Evolutionary conservation across 2,888 invertebrate genomes (phyloP).

Genomic region (Xanthorhoe spadicearia): DNA sequence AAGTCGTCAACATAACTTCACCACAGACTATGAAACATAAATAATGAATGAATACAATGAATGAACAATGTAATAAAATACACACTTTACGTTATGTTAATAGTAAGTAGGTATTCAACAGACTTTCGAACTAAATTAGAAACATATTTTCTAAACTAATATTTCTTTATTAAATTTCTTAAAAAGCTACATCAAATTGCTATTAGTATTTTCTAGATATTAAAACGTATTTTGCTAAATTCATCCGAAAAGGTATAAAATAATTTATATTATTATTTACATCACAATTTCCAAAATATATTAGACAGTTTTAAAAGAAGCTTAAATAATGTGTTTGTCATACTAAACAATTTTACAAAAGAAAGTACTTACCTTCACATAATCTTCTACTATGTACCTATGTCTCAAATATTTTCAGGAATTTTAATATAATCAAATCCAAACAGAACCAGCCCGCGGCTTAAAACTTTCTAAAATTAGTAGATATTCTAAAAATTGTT

Average conservation of each 20-base stretch:
- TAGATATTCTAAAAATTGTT: background rate
- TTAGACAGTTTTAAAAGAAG: background rate
- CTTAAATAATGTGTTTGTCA: background rate
- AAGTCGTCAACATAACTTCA: constrained; percentile 1
- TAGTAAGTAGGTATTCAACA: background rate
- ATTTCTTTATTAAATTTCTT: constrained; percentile 4
- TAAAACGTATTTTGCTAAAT: constrained; percentile 4
- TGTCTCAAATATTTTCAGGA: background rate
- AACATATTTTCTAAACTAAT: background rate
- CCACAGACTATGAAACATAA: constrained; percentile 4
- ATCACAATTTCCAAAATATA: background rate
- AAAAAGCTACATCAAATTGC: constrained; percentile 1
- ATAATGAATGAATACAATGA: background rate
- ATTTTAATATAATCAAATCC: background rate
- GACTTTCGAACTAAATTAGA: background rate
- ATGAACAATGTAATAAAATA: background rate
- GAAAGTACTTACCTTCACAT: background rate
- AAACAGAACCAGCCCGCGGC: constrained; percentile 44
- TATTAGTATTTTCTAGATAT: constrained; percentile 1
- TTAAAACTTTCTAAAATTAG: constrained; percentile 21
- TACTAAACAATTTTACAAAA: background rate
- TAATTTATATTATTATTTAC: background rate
- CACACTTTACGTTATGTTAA: too few relatives aligned
- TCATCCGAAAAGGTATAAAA: constrained; percentile 1
- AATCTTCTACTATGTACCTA: background rate